Conservation (phyloP, 1,140 invertebrate genomes). For the Arion vulgaris region DNA sequence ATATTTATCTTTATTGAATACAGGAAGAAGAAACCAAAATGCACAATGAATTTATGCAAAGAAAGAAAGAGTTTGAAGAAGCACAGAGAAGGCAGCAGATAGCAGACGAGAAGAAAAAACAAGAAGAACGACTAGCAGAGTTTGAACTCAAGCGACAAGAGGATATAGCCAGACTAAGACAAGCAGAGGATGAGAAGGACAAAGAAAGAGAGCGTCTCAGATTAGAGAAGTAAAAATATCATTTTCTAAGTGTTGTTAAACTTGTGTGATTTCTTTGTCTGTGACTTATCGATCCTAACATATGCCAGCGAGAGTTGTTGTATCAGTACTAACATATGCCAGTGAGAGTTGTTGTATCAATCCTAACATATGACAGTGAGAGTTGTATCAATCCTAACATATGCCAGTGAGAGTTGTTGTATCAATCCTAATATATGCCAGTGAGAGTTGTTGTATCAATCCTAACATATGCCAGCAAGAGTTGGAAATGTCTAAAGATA, state of each 20-base stretch:
- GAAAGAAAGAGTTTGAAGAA: conserved; percentile 55
- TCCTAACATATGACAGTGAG: no score
- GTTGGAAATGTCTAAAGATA: no score
- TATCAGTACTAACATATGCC: no score
- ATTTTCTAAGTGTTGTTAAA: not conserved
- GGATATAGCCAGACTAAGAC: conserved; percentile 47
- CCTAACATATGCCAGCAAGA: no score
- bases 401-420: no score
- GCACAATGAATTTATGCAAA: conserved; percentile 47
- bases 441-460: no score
- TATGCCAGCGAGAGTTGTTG: no score
- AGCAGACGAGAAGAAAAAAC: conserved; percentile 48
- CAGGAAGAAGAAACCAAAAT: conserved; percentile 57
- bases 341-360: no score
- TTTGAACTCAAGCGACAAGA: conserved; percentile 49
- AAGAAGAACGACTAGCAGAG: conserved; percentile 47
- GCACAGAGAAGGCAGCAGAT: conserved; percentile 47
- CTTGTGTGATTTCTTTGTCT: no score
- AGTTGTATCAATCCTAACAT: no score
- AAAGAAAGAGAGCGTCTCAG: conserved; percentile 41
- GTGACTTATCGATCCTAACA: no score
- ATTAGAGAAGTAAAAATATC: conserved; percentile 21
- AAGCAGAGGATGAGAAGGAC: conserved; percentile 51
- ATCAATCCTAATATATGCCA: no score
- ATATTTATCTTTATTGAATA: not conserved